A percentile compares a stretch with the other conserved stretches of the same genome.
phyloP scores from a whole-genome alignment of 2,888 invertebrate species.

The Drosophila borborema region DNA sequence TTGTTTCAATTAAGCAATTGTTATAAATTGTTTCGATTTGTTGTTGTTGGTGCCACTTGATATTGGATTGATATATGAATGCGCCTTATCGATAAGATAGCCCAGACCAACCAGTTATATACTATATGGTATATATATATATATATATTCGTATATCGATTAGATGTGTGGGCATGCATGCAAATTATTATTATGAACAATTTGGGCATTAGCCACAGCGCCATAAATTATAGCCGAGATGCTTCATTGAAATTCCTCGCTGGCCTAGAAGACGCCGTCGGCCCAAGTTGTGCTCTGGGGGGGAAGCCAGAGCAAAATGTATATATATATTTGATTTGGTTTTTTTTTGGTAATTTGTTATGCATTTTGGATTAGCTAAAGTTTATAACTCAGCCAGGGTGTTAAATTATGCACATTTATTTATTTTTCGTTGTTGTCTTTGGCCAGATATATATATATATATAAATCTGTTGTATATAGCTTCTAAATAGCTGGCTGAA shows the following conservation, averaged over 20 bases:
- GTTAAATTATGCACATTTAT: constrained; percentile 42
- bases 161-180: constrained; percentile 73
- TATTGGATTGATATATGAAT: constrained; percentile 69
- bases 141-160: constrained; percentile 28
- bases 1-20: constrained; percentile 77
- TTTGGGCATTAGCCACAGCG: constrained; percentile 74
- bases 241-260: constrained; percentile 74
- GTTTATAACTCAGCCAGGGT: constrained; percentile 32
- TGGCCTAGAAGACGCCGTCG: constrained; percentile 32
- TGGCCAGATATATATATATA: background rate
- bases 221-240: constrained; percentile 74
- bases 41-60: constrained; percentile 37
- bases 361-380: constrained; percentile 46
- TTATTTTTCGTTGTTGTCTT: constrained; percentile 5
- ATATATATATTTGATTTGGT: background rate
- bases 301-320: constrained; percentile 8
- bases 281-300: background rate
- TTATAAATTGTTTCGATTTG: constrained; percentile 68
- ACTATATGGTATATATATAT: background rate
- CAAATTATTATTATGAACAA: constrained; percentile 76
- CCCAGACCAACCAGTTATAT: constrained; percentile 5
- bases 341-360: constrained; percentile 53
- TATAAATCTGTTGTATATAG: constrained; percentile 1
- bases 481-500: constrained; percentile 27
- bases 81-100: constrained; percentile 66